Conservation (phyloP, 2,888 invertebrate genomes). For the Bombylius discolor region DNA sequence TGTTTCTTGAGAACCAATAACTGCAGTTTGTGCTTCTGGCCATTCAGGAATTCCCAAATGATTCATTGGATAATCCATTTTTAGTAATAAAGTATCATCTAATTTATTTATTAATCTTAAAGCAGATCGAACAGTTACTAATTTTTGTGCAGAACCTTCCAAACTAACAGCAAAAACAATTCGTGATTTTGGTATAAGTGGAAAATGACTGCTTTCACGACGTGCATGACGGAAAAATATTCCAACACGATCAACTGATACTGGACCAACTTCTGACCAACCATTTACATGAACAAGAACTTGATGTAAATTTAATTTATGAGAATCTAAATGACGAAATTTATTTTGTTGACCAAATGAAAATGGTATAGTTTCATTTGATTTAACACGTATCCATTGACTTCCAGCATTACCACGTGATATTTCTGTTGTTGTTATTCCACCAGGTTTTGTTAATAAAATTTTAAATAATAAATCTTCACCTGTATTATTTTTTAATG, state of each 20-base stretch:
- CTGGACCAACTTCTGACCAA: constrained; percentile 75
- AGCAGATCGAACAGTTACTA: constrained; percentile 85
- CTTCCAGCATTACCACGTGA: constrained; percentile 23
- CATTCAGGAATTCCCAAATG: constrained; percentile 15
- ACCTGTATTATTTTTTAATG: constrained; percentile 84
- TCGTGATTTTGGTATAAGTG: constrained; percentile 45
- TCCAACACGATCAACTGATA: constrained; percentile 92
- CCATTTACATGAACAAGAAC: constrained; percentile 79
- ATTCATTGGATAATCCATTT: constrained; percentile 40
- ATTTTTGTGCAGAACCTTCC: constrained; percentile 87
- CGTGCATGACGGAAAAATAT: constrained; percentile 71
- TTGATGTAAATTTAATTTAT: constrained; percentile 70
- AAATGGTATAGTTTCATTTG: constrained; percentile 71
- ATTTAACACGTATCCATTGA: constrained; percentile 59
- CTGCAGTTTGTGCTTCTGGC: constrained; percentile 30
- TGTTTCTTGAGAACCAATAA: constrained; percentile 42
- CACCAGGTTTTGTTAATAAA: constrained; percentile 56
- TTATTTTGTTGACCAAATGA: constrained; percentile 69
- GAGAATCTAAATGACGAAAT: constrained; percentile 57
- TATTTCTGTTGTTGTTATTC: constrained; percentile 34
- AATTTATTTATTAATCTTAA: constrained; percentile 66
- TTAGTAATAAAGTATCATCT: constrained; percentile 56
- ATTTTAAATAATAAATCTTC: constrained; percentile 76
- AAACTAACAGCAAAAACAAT: constrained; percentile 84
- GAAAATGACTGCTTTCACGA: constrained; percentile 23